Evolutionary conservation across 37 sponge, comb jelly and placozoan genomes (phyloP), one percentile per base, ranked within the genome.

Genomic region (Petrosia ficiformis): DNA sequence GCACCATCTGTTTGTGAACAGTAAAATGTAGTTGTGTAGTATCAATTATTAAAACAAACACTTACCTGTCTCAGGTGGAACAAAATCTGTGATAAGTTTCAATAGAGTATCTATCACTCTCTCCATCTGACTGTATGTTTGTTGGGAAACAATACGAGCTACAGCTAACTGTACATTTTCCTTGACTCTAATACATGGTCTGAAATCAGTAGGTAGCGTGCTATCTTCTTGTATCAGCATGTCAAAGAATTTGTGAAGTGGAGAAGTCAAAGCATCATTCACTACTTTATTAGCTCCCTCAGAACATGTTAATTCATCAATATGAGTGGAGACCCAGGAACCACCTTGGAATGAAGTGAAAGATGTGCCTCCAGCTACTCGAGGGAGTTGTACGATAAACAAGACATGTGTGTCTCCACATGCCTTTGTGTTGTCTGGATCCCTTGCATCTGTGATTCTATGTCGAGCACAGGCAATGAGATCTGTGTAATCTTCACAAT

Each of bases 381-480:
- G 63, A 22, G 63, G 63, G 5, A 68, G 42, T 68, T 39, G 42
- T 6, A 68, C 14, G 35, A 68, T 68, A 22, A 85, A 85, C 28
- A 90, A 34, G n/a, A 85, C 73, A 63, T 85, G 86, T 8, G 86
- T 85, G 4, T 58, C 57, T n/a, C 63, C 63, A 61, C 28, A 26
- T 26, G 26, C 42, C 0, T 58, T 4, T 65, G n/a, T 54, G 14
- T 31, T 25, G 24, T 40, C 5, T 48, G 14, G 14, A 19, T 48
- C 54, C 19, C 79, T 39, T 35, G 70, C 78, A 59, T 88, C 89
- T 39, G 77, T 70, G 31, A 75, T 44, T 16, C 67, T 52, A 61
- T 88, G 73, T 39, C 89, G 69, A 37, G 89, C 89, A 63, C 89
- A 88, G 11, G 89, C 83, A 63, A 88, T 72, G 31, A 88, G 83